Evolutionary conservation across 1,140 invertebrate genomes (phyloP), one percentile per base, ranked within the genome.

Genomic region (Drosophila melanogaster): DNA sequence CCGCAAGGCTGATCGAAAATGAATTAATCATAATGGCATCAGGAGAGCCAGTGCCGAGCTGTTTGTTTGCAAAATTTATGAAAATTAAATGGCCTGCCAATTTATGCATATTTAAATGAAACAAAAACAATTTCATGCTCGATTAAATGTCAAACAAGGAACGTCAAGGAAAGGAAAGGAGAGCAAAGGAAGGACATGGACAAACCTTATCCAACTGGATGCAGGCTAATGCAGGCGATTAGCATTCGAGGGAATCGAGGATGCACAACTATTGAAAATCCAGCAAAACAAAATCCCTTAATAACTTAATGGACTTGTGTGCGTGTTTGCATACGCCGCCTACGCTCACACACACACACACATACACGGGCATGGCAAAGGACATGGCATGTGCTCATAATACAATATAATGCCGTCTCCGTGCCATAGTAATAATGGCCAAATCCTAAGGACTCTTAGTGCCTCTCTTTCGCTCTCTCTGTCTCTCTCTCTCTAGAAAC

Each of bases 281-380:
- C 50, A 44, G 54, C 60, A 76, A 58, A 81, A 59, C 62, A 79
- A 86, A 90, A 85, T 90, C 85, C 80, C 80, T 90, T 90, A 90
- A 90, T 90, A 90, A 90, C 85, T 81, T 90, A 90, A 90, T 90
- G 85, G 85, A 85, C 77, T 81, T 79, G 80, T 71, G 56, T 84
- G 77, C 54, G 53, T 76, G 69, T 89, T 75, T 86, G 70, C 66
- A 79, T 73, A 72, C 49, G 30, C 46, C 40, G 37, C 12, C 35
- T 22, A 46, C n/a, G 35, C 44, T 22, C 22, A 19, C 15, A 43
- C 15, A 44, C 7, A 46, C 17, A 24, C 11, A n/a, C 2, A 14
- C 6, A 46, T 10, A 10, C 11, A 14, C 11, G 2, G 14, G 30
- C 22, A 19, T 35, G 17, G 8, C 19, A 19, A 15, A 58, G 14